Percentiles rank a stretch among this genome's conserved stretches.
Evolutionary conservation across 2,888 invertebrate genomes (phyloP).

Genomic region (Agrochola lychnidis): DNA sequence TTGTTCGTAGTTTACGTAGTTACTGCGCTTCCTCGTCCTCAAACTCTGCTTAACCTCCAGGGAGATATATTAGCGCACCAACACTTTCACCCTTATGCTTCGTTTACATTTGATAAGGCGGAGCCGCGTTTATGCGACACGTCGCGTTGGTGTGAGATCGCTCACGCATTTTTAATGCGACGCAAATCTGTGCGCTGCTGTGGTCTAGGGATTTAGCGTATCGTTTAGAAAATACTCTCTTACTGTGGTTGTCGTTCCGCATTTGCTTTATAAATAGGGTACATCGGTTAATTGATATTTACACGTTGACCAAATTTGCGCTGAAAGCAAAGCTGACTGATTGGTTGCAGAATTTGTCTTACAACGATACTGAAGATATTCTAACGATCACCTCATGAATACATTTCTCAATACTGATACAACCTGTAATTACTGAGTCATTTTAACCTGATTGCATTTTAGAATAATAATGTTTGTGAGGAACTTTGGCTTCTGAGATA

Average conservation of each 20-base stretch:
- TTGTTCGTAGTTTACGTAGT: slow-evolving; percentile 23
- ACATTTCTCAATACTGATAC: too few relatives aligned
- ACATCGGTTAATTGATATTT: too few relatives aligned
- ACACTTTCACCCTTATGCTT: slow-evolving; percentile 37
- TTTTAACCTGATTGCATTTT: too few relatives aligned
- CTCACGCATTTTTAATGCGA: slow-evolving; percentile 33
- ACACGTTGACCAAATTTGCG: too few relatives aligned
- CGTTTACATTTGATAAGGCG: slow-evolving; percentile 32
- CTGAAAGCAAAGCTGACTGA: too few relatives aligned
- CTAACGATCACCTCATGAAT: too few relatives aligned
- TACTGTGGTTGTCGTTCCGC: neutral
- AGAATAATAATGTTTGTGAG: too few relatives aligned
- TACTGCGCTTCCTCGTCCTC: slow-evolving; percentile 30
- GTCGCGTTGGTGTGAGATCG: neutral
- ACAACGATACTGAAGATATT: too few relatives aligned
- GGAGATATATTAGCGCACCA: slow-evolving; percentile 37
- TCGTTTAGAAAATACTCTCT: slow-evolving; percentile 12
- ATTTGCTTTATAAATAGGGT: too few relatives aligned
- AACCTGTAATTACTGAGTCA: too few relatives aligned
- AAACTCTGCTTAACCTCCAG: slow-evolving; percentile 37
- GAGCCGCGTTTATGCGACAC: slow-evolving; percentile 23
- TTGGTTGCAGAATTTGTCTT: too few relatives aligned
- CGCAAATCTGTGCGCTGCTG: neutral
- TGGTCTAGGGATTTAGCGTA: neutral
- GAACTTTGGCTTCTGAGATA: too few relatives aligned